Conservation (phyloP, 2,888 invertebrate genomes). For the Acrobasis repandana region DNA sequence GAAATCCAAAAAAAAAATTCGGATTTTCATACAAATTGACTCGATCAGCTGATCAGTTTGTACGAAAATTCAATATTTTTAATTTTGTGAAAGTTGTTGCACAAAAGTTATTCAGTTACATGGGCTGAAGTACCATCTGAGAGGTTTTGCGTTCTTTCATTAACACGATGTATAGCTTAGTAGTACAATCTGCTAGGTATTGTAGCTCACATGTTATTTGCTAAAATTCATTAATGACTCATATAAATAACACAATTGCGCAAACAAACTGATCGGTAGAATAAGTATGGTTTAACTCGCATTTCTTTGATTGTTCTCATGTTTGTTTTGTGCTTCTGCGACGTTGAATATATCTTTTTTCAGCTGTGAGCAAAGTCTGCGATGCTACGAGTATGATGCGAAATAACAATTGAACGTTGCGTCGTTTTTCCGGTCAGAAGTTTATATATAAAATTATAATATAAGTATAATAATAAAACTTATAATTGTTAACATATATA, state of each 20-base stretch:
- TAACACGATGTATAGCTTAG: too few relatives aligned
- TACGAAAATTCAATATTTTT: too few relatives aligned
- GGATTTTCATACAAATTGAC: too few relatives aligned
- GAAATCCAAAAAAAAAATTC: too few relatives aligned
- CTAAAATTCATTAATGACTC: background rate
- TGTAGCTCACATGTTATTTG: background rate
- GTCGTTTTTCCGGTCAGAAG: background rate
- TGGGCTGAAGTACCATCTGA: too few relatives aligned
- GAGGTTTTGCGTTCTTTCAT: too few relatives aligned
- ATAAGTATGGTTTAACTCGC: background rate
- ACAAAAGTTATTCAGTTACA: too few relatives aligned
- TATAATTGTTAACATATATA: too few relatives aligned
- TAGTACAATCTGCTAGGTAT: background rate
- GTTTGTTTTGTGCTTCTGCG: background rate
- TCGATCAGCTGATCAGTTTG: too few relatives aligned
- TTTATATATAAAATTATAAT: too few relatives aligned
- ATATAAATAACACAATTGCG: background rate
- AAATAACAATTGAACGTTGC: background rate
- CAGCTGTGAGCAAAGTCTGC: background rate
- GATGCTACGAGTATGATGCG: background rate
- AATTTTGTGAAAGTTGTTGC: too few relatives aligned
- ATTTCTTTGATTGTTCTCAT: background rate
- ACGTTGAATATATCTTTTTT: background rate
- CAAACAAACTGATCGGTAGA: constrained; percentile 5
- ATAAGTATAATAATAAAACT: too few relatives aligned